phyloP scores from a whole-genome alignment of 2,113 vertebrate species.

The Eulacestoma nigropectus region DNA sequence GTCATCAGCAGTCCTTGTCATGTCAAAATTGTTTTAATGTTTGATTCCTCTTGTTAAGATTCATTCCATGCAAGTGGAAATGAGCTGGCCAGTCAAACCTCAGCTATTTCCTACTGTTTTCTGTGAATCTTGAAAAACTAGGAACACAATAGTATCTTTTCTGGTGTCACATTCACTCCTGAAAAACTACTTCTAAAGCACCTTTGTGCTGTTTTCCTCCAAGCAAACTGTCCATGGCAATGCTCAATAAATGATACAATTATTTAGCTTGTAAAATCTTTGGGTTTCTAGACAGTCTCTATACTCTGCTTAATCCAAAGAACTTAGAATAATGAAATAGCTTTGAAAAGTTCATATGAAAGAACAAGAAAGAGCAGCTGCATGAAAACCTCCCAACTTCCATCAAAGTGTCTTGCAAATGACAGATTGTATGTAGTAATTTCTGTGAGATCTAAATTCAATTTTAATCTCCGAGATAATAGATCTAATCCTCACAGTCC shows the following conservation, averaged over 20 bases:
- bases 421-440: not conserved
- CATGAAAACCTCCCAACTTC: not conserved
- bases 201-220: not conserved
- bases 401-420: not conserved
- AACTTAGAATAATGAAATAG: not conserved
- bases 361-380: not conserved
- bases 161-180: not conserved
- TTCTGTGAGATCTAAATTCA: not conserved
- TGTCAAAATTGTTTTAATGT: not conserved
- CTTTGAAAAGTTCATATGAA: not conserved
- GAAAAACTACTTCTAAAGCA: not conserved
- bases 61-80: not conserved
- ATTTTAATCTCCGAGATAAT: not conserved
- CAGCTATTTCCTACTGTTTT: not conserved
- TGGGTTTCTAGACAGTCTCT: not conserved
- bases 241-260: not conserved
- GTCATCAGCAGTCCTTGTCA: not conserved
- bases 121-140: not conserved
- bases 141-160: not conserved
- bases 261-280: not conserved
- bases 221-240: not conserved
- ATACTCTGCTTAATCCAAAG: not conserved
- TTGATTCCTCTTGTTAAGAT: not conserved
- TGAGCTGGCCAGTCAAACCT: not conserved
- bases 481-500: not conserved